Conservation (phyloP, 92 coral and sea anemone genomes). For the Zoanthus sansibaricus region DNA sequence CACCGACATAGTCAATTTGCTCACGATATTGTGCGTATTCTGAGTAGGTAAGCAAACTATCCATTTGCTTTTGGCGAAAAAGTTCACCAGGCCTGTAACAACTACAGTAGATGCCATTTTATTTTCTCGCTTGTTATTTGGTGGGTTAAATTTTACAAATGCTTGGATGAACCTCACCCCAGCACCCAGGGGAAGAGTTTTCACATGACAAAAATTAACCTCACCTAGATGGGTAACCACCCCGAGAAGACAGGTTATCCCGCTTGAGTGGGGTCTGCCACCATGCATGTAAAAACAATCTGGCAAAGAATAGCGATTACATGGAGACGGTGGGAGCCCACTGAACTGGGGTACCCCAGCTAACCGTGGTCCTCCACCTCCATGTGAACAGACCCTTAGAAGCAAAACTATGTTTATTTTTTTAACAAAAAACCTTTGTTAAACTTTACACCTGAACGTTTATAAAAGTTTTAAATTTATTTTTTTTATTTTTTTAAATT, state of each 20-base stretch:
- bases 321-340: too few species aligned
- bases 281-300: too few species aligned
- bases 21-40: slow-evolving; percentile 22
- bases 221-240: background rate
- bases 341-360: too few species aligned
- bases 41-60: slow-evolving; percentile 3
- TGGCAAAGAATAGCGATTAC: too few species aligned
- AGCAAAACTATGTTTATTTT: too few species aligned
- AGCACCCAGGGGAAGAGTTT: background rate
- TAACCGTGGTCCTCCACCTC: too few species aligned
- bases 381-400: too few species aligned
- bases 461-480: too few species aligned
- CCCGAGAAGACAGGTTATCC: background rate
- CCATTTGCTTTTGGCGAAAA: slow-evolving; percentile 34
- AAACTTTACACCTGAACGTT: too few species aligned
- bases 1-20: slow-evolving; percentile 28
- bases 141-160: slow-evolving; percentile 20
- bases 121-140: slow-evolving; percentile 9
- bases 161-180: slow-evolving; percentile 1
- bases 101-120: slow-evolving; percentile 6
- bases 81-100: slow-evolving; percentile 21
- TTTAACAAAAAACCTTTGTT: too few species aligned
- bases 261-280: too few species aligned
- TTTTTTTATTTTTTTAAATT: too few species aligned
- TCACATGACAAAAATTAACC: background rate